Evolutionary conservation across 2,113 vertebrate species (phyloP).

Genomic region (Sphyrna mokarran): DNA sequence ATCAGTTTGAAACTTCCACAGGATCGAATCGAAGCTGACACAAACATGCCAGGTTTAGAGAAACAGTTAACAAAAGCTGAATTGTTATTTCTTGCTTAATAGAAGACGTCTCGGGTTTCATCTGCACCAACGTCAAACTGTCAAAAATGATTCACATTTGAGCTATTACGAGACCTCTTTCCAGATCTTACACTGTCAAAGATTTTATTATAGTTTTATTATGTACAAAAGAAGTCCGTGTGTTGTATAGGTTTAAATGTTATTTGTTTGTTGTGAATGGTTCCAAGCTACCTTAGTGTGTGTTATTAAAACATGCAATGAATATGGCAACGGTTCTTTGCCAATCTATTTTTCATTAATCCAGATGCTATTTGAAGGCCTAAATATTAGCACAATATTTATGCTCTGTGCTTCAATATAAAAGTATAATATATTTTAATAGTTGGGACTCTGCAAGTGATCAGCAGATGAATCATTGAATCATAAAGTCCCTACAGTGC

Average conservation of each 20-base stretch:
- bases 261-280: neutral
- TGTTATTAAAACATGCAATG: neutral
- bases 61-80: neutral
- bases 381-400: neutral
- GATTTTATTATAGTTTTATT: neutral
- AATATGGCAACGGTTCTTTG: neutral
- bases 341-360: neutral
- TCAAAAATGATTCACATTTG: neutral
- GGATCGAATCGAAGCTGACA: neutral
- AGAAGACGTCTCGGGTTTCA: neutral
- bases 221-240: neutral
- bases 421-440: neutral
- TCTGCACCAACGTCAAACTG: neutral
- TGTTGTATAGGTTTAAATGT: neutral
- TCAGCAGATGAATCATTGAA: neutral
- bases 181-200: neutral
- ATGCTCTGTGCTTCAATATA: neutral
- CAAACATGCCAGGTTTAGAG: neutral
- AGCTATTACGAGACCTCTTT: neutral
- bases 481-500: too few species aligned
- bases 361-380: neutral
- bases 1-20: neutral
- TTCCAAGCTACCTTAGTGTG: neutral
- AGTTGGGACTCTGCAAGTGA: neutral
- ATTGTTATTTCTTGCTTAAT: constrained; percentile 2